phyloP scores from a whole-genome alignment of 2,113 vertebrate species.

The Rynchops niger region DNA sequence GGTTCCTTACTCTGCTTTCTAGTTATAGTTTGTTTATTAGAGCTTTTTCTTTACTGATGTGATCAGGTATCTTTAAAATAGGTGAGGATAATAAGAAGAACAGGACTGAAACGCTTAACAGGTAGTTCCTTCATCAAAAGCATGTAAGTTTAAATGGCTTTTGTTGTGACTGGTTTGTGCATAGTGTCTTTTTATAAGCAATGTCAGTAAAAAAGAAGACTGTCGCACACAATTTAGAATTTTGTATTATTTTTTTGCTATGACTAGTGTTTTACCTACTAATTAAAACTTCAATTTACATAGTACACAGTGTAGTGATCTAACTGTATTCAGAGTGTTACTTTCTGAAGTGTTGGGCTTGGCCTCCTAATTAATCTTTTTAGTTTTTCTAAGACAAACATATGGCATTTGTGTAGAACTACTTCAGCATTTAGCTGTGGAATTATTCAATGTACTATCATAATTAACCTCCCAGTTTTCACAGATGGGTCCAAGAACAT shows the following conservation, averaged over 20 bases:
- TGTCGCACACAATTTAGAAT: conserved; percentile 34
- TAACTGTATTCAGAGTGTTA: conserved; percentile 68
- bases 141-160: background rate
- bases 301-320: conserved; percentile 41
- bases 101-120: background rate
- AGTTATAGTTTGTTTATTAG: background rate
- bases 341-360: conserved; percentile 61
- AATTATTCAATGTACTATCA: conserved; percentile 67
- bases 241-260: background rate
- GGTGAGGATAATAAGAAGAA: background rate
- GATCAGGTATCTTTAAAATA: background rate
- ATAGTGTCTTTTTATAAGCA: background rate
- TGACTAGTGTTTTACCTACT: conserved; percentile 52
- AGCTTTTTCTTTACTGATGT: background rate
- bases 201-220: background rate
- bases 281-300: conserved; percentile 70
- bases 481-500: conserved; percentile 73
- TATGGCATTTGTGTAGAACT: conserved; percentile 73
- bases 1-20: background rate
- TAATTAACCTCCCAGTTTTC: conserved; percentile 74
- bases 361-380: conserved; percentile 78
- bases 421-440: conserved; percentile 69
- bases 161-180: background rate
- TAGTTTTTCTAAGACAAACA: conserved; percentile 70
- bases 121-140: background rate